Conservation (phyloP, 2,888 invertebrate species). For the Dicyrtoma fusca region DNA sequence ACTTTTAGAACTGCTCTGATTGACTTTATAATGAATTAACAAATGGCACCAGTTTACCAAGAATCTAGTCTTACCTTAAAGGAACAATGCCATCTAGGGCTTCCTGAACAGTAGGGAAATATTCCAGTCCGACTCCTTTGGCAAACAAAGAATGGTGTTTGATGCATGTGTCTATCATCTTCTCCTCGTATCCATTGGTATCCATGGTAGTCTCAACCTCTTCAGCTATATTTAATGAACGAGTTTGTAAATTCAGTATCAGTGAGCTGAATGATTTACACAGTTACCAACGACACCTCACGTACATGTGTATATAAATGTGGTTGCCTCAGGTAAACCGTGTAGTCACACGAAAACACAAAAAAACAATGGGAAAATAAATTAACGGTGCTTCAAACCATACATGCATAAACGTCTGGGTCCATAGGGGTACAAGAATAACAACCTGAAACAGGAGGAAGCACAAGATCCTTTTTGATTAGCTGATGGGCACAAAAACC, state of each 20-base stretch:
- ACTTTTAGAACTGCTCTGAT: too few relatives aligned
- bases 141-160: constrained; percentile 77
- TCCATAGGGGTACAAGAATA: neutral
- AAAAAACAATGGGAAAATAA: neutral
- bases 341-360: neutral
- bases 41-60: too few relatives aligned
- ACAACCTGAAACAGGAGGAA: constrained; percentile 67
- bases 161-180: constrained; percentile 66
- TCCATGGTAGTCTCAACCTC: constrained; percentile 70
- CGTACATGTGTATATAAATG: too few relatives aligned
- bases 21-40: too few relatives aligned
- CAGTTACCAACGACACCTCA: too few relatives aligned
- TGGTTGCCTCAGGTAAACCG: neutral
- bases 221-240: constrained; percentile 59
- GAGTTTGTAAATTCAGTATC: too few relatives aligned
- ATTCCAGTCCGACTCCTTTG: constrained; percentile 85
- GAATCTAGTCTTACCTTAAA: constrained; percentile 68
- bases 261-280: too few relatives aligned
- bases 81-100: constrained; percentile 86
- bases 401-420: too few relatives aligned
- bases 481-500: constrained; percentile 89
- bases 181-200: constrained; percentile 67
- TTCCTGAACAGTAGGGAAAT: constrained; percentile 84
- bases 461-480: constrained; percentile 77
- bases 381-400: neutral